These are phyloP conservation scores for Calliphora vicina DNA, from an alignment of 1,140 invertebrate species.

Conservation along the genomic window DNA sequence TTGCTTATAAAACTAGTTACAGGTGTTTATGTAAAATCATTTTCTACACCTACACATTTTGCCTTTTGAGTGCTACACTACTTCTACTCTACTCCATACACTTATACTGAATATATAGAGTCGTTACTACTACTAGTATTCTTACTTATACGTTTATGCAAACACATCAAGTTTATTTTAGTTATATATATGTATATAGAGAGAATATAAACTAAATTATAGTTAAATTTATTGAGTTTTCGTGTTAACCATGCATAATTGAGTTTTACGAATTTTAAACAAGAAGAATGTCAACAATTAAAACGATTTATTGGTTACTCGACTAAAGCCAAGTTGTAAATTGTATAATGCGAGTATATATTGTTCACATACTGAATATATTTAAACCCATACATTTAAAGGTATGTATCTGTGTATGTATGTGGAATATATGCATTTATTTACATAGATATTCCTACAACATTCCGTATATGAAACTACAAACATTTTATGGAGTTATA, in stretches of 20 bases:
- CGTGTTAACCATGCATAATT: conserved; percentile 63
- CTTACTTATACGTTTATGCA: too few relatives aligned
- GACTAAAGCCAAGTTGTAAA: background rate
- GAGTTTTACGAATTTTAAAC: conserved; percentile 47
- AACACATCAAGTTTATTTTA: background rate
- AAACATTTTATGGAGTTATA: background rate
- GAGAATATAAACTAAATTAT: conserved; percentile 44
- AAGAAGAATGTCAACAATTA: conserved; percentile 37
- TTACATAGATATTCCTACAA: background rate
- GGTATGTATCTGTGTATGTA: too few relatives aligned
- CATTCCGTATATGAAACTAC: background rate
- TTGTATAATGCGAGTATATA: background rate
- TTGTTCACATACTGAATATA: too few relatives aligned
- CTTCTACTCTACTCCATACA: too few relatives aligned
- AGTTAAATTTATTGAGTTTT: conserved; percentile 63
- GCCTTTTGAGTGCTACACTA: too few relatives aligned
- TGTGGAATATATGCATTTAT: background rate
- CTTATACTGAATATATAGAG: too few relatives aligned
- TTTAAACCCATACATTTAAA: too few relatives aligned
- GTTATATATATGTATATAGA: background rate
- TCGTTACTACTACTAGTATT: too few relatives aligned
- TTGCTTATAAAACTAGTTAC: too few relatives aligned
- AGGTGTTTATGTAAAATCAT: too few relatives aligned
- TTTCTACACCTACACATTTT: too few relatives aligned
- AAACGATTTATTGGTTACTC: conserved; percentile 34